Evolutionary conservation across 2,888 invertebrate species (phyloP).

Genomic region (Chironomus riparius): DNA sequence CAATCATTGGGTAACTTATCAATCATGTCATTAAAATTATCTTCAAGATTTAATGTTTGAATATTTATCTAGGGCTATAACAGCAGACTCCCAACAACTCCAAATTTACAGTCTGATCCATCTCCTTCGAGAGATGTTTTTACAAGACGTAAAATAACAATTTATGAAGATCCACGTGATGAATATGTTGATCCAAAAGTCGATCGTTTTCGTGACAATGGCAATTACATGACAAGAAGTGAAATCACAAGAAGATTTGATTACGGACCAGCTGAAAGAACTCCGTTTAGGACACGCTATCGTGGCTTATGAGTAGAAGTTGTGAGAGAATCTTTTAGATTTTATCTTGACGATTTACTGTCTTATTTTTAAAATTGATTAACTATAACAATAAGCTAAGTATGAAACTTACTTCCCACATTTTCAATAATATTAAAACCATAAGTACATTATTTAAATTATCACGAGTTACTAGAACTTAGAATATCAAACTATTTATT

Average conservation of each 20-base stretch:
- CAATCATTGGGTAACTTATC: conserved; percentile 3
- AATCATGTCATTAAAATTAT: neutral
- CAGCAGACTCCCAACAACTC: neutral
- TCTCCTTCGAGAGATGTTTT: neutral
- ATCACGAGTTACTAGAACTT: too few relatives aligned
- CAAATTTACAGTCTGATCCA: neutral
- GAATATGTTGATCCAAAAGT: neutral
- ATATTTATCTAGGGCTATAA: conserved; percentile 14
- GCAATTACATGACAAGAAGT: conserved; percentile 11
- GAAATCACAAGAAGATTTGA: conserved; percentile 21
- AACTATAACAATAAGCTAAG: too few relatives aligned
- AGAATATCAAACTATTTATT: too few relatives aligned
- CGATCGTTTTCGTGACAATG: conserved; percentile 18
- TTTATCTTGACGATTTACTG: neutral
- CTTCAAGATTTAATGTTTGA: neutral
- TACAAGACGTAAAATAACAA: conserved; percentile 13
- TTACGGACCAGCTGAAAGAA: conserved; percentile 5
- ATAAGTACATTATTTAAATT: too few relatives aligned
- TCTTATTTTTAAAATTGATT: too few relatives aligned
- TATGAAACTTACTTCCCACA: too few relatives aligned
- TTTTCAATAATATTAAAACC: too few relatives aligned
- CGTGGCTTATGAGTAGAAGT: conserved; percentile 1
- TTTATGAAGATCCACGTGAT: conserved; percentile 25
- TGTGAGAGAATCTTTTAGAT: neutral
- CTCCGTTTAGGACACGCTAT: neutral